Conservation (phyloP, 1,140 invertebrate genomes). For the Leptopilina boulardi region DNA sequence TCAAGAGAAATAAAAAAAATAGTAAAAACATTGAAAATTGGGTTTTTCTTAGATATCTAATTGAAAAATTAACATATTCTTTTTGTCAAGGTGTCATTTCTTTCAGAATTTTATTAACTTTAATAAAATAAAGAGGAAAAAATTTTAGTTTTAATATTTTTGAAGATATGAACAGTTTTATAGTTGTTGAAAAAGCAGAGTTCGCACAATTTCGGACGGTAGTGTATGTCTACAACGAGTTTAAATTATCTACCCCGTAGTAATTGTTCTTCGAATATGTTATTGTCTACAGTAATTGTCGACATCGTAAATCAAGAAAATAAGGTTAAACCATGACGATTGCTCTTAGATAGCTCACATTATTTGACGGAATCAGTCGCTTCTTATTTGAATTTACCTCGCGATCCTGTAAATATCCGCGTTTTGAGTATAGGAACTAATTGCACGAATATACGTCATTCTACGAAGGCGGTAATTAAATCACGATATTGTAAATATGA, state of each 20-base stretch:
- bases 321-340: background rate
- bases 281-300: constrained; percentile 10
- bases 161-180: too few relatives aligned
- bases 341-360: background rate
- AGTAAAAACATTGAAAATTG: too few relatives aligned
- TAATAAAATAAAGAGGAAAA: too few relatives aligned
- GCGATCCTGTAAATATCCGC: background rate
- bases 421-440: background rate
- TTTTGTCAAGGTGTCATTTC: too few relatives aligned
- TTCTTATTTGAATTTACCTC: background rate
- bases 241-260: background rate
- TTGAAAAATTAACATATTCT: too few relatives aligned
- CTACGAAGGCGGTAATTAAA: background rate
- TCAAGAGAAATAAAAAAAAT: too few relatives aligned
- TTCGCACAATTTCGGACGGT: too few relatives aligned
- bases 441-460: background rate
- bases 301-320: background rate
- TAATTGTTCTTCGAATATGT: background rate
- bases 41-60: too few relatives aligned
- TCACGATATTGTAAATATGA: background rate
- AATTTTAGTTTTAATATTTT: too few relatives aligned
- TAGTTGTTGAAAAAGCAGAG: too few relatives aligned
- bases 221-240: background rate
- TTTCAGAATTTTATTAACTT: too few relatives aligned
- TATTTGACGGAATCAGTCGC: constrained; percentile 9